Base-by-base conservation (phyloP, 2,888 invertebrate species). In the Drosophila lacicola region DNA sequence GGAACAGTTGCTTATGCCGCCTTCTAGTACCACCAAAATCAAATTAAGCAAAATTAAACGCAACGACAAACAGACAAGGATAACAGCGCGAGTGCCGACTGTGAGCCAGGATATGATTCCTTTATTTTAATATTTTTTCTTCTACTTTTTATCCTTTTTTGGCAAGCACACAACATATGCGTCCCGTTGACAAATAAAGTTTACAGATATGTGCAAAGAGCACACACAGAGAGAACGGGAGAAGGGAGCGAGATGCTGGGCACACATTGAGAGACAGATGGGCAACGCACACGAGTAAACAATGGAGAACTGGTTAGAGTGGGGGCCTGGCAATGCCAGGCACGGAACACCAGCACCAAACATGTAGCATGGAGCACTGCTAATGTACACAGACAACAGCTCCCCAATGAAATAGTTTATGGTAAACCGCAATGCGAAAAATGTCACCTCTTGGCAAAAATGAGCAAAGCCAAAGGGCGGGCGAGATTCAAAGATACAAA, bases 361-460 rank as follows among this genome's bases (percentile, higher is more conserved):
- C 45, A 29, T 8, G 8, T 2, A 29, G 29, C 37, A 53, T 55
- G 69, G 80, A 57, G 65, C 47, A 45, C 66, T 72, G 76, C 63
- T 78, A 74, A 70, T 74, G 78, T 75, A 68, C 71, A 74, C 78
- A 85, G 82, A 79, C 70, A 80, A 69, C 88, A 72, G 74, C 73
- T 78, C 81, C 84, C 83, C 82, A 88, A 87, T 89, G 84, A 88
- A 84, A 88, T 90, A 90, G 90, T 91, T 91, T 90, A 91, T 91
- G 90, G 90, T 90, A 90, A 91, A 90, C 91, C 91, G 91, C 91
- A 91, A 90, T 91, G 91, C 91, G 91, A 91, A 91, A 91, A 91
- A 90, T 91, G 91, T 91, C 91, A 91, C 91, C 90, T 90, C 88
- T 79, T 84, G 85, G 89, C 90, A 89, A 78, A 82, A 86, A 84